Conservation (phyloP, 1,140 invertebrate species). For the Pollicipes pollicipes region DNA sequence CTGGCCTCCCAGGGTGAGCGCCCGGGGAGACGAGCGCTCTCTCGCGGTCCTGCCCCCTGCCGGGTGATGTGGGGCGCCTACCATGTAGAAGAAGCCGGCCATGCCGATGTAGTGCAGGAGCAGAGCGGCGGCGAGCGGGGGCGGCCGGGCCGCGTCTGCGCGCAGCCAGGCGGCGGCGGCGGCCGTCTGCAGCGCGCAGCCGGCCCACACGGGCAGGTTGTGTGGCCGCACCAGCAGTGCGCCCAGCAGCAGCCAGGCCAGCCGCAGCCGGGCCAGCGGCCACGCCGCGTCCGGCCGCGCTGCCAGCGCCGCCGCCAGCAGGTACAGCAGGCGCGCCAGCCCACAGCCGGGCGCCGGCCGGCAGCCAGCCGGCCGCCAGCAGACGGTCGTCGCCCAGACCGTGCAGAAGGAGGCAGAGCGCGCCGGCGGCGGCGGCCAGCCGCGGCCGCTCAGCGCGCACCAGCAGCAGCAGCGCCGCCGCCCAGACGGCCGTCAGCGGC, state of each 20-base stretch:
- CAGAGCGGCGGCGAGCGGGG: conserved; percentile 13
- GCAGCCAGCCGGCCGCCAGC: conserved; percentile 14
- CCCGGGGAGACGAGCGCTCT: too few species aligned
- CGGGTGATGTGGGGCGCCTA: conserved; percentile 7
- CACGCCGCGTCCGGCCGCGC: not conserved
- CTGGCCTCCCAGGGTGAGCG: too few species aligned
- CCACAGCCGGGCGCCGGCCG: conserved; percentile 6
- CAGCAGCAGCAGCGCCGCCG: conserved; percentile 6
- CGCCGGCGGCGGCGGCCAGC: conserved; percentile 10
- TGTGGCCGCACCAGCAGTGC: not conserved
- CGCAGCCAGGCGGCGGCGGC: not conserved
- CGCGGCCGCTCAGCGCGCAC: conserved; percentile 4
- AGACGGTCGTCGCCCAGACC: conserved; percentile 16
- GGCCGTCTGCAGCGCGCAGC: not conserved
- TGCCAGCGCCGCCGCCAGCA: not conserved
- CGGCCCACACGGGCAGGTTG: not conserved
- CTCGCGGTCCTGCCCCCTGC: too few species aligned
- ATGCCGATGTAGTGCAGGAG: conserved; percentile 13
- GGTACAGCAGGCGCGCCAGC: not conserved
- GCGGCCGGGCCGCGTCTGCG: not conserved
- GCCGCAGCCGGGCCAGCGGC: not conserved
- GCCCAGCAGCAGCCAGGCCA: not conserved
- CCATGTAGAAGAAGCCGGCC: conserved; percentile 17
- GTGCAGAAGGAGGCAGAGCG: conserved; percentile 18
- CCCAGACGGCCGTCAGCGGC: conserved; percentile 11